Evolutionary conservation across 2,797 vertebrate genomes (phyloP).

Genomic region (Trachurus trachurus): DNA sequence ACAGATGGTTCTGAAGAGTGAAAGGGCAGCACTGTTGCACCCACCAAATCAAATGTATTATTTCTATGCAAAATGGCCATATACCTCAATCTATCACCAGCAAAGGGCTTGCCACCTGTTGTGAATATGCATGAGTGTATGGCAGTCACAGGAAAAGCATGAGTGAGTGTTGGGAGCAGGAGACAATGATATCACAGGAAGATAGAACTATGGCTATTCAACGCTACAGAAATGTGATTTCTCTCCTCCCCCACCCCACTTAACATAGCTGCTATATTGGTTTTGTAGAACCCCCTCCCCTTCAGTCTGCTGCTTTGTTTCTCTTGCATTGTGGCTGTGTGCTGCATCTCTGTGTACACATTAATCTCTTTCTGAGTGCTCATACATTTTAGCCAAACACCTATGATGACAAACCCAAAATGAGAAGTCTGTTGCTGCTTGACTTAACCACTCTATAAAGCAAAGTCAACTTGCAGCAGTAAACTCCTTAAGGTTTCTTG

Average conservation of each 20-base stretch:
- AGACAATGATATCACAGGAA: conserved; percentile 60
- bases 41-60: conserved; percentile 58
- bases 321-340: conserved; percentile 21
- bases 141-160: conserved; percentile 73
- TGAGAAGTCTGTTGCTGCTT: neutral
- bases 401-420: conserved; percentile 1
- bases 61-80: conserved; percentile 63
- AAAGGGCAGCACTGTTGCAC: conserved; percentile 28
- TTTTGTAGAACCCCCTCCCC: conserved; percentile 64
- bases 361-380: conserved; percentile 14
- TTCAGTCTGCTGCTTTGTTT: conserved; percentile 23
- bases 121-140: conserved; percentile 82
- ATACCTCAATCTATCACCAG: conserved; percentile 57
- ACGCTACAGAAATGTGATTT: conserved; percentile 70
- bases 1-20: conserved; percentile 47
- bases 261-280: conserved; percentile 65
- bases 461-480: too few species aligned
- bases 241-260: conserved; percentile 54
- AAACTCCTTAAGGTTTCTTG: too few species aligned
- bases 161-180: conserved; percentile 58
- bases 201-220: conserved; percentile 62
- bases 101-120: conserved; percentile 54
- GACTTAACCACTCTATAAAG: neutral
- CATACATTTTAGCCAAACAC: conserved; percentile 8
- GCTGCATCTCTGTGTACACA: conserved; percentile 21